Evolutionary conservation across 2,888 invertebrate genomes (phyloP), one percentile per base, ranked within the genome.

Genomic region (Callyntrura guangdongensis): DNA sequence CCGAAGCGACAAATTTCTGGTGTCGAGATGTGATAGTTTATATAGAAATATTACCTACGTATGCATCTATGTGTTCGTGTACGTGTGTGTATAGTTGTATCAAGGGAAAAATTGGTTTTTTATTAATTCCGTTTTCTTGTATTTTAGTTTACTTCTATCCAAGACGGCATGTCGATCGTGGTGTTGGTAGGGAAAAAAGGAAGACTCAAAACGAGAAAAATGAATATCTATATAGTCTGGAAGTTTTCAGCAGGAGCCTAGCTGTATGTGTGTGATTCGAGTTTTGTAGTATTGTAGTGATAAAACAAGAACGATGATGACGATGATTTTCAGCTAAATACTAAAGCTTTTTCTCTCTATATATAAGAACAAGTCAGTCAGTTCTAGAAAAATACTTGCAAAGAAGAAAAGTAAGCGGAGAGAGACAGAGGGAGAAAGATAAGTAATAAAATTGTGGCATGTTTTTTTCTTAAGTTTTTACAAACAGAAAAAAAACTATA

Each of bases 271-370:
- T 25, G 77, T 53, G 25, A 77, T 77, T 77, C 77, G 53, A 25
- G 69, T 56, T 77, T 77, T 49, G 56, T 74, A 72, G n/a, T 45
- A 25, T 77, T 77, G 25, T 77, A 77, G 56, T 77, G 77, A 77
- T 77, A 77, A 77, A 53, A 77, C 77, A 56, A 77, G 5, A 12
- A 69, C 12, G 36, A 69, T 27, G 69, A 69, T 20, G 64, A 11
- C 20, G 25, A 49, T 49, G 25, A 77, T 56, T 77, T 77, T 77
- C 25, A 77, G 25, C 53, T 56, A 56, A 53, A n/a, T 77, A 17
- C 45, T 12, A 8, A 61, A 5, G 67, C 36, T n/a, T 36, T 69
- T 69, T 36, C 47, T 56, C 14, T 56, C n/a, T 56, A n/a, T 45
- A 45, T 72, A 45, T 12, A 45, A n/a, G 69, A 72, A 45, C 69